A percentile compares a stretch with the other conserved stretches of the same genome.
phyloP scores from a whole-genome alignment of 2,113 vertebrate species.

The Xerus inauris region DNA sequence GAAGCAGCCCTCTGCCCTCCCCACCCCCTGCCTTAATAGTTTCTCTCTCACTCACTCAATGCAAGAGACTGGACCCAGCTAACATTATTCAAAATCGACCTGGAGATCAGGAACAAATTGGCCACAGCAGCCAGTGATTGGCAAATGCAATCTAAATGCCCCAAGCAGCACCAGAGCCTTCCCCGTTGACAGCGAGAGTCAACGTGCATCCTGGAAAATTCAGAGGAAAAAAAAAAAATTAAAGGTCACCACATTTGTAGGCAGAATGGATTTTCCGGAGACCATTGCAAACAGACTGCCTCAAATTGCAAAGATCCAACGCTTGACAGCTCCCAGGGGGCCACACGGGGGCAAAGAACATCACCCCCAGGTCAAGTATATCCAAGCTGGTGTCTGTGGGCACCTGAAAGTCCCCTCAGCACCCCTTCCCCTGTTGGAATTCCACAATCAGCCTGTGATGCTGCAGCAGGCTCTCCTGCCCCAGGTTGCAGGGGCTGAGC shows the following conservation, averaged over 20 bases:
- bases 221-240: conserved; percentile 58
- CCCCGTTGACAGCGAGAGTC: conserved; percentile 62
- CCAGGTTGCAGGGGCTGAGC: not conserved
- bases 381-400: not conserved
- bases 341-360: not conserved
- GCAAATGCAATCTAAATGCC: conserved; percentile 68
- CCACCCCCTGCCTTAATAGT: not conserved
- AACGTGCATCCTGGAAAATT: conserved; percentile 71
- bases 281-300: conserved; percentile 55
- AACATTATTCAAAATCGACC: conserved; percentile 76
- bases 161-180: conserved; percentile 32
- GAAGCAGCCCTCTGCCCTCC: not conserved
- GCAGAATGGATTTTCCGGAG: conserved; percentile 71
- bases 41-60: conserved; percentile 50
- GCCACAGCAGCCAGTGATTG: conserved; percentile 35
- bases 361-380: not conserved
- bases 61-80: conserved; percentile 58
- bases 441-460: not conserved
- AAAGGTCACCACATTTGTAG: conserved; percentile 79
- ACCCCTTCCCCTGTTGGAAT: not conserved
- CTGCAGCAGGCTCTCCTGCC: too few relatives aligned
- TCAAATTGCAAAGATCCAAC: not conserved
- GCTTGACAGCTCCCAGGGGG: not conserved
- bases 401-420: not conserved
- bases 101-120: conserved; percentile 75